A percentile compares a stretch with the other conserved stretches of the same genome.
Conservation (phyloP, 2,888 invertebrate genomes). For the Spodoptera littoralis region DNA sequence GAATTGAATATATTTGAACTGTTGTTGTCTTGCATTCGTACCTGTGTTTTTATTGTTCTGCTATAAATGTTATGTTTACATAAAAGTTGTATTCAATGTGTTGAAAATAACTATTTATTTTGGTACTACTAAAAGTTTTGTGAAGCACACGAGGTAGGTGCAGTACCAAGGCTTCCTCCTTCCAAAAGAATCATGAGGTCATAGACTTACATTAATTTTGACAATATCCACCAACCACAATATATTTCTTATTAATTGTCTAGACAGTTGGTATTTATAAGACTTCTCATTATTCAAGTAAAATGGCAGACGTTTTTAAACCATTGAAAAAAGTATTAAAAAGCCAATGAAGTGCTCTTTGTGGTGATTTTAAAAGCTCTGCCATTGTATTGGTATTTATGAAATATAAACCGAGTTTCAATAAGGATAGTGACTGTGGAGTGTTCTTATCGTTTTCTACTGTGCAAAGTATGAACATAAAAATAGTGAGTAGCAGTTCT, state of each 20-base stretch:
- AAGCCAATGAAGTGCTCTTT: slow-evolving; percentile 23
- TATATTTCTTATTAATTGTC: slow-evolving; percentile 4
- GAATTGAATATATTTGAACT: slow-evolving; percentile 4
- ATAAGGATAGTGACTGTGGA: slow-evolving; percentile 27
- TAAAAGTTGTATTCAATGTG: too few species aligned
- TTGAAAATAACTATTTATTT: too few species aligned
- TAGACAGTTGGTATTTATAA: slow-evolving; percentile 10
- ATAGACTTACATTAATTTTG: too few species aligned
- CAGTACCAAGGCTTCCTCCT: too few species aligned
- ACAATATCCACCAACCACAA: not conserved
- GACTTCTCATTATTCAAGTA: slow-evolving; percentile 21
- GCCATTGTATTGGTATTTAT: slow-evolving; percentile 32
- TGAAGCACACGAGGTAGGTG: too few species aligned
- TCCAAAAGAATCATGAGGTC: too few species aligned
- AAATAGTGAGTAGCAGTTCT: slow-evolving; percentile 17
- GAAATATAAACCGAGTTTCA: slow-evolving; percentile 31
- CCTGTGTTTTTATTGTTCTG: not conserved
- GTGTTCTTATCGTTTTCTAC: slow-evolving; percentile 29
- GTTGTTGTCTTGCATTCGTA: not conserved
- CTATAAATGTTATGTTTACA: too few species aligned
- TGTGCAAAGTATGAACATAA: slow-evolving; percentile 34
- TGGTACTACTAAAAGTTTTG: too few species aligned
- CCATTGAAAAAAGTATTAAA: slow-evolving; percentile 30
- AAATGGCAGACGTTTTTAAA: slow-evolving; percentile 27
- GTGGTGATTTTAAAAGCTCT: slow-evolving; percentile 19